These are phyloP conservation scores for Labrus mixtus DNA, from an alignment of 2,113 vertebrate species.

Conservation along the genomic window DNA sequence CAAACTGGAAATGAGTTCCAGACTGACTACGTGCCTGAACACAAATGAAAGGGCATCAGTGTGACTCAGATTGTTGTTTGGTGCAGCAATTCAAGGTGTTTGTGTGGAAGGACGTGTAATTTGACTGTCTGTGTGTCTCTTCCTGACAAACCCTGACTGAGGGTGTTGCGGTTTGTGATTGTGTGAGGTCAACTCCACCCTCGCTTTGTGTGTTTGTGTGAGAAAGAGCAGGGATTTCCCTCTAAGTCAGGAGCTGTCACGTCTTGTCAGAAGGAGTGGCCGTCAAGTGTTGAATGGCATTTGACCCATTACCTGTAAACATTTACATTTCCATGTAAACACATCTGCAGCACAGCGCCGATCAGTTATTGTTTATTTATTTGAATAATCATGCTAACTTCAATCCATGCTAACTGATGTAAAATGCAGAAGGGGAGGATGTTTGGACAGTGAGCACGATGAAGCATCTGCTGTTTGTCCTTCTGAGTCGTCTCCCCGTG, in stretches of 20 bases:
- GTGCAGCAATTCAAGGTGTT: slow-evolving; percentile 60
- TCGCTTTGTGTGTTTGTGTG: slow-evolving; percentile 37
- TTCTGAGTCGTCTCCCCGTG: slow-evolving; percentile 29
- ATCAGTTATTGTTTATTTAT: too few species aligned
- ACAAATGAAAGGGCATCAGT: slow-evolving; percentile 53
- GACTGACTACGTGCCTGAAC: slow-evolving; percentile 14
- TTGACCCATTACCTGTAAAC: background rate
- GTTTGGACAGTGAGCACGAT: background rate
- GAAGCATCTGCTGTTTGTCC: slow-evolving; percentile 42
- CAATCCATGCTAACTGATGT: background rate
- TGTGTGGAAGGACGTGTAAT: slow-evolving; percentile 57
- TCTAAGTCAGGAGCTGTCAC: slow-evolving; percentile 56
- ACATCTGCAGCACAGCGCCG: too few species aligned
- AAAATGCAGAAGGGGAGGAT: background rate
- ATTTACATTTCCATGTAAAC: background rate
- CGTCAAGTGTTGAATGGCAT: slow-evolving; percentile 33
- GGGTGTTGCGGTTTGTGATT: slow-evolving; percentile 54
- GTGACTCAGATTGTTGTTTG: slow-evolving; percentile 25
- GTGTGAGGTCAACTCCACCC: slow-evolving; percentile 58
- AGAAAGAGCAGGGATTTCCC: slow-evolving; percentile 43
- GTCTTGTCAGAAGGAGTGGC: slow-evolving; percentile 45
- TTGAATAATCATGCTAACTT: background rate
- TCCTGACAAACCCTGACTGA: slow-evolving; percentile 40
- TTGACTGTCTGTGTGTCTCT: slow-evolving; percentile 65
- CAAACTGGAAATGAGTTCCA: slow-evolving; percentile 26